Evolutionary conservation across 2,888 invertebrate genomes (phyloP).

Genomic region (Hyalella azteca): DNA sequence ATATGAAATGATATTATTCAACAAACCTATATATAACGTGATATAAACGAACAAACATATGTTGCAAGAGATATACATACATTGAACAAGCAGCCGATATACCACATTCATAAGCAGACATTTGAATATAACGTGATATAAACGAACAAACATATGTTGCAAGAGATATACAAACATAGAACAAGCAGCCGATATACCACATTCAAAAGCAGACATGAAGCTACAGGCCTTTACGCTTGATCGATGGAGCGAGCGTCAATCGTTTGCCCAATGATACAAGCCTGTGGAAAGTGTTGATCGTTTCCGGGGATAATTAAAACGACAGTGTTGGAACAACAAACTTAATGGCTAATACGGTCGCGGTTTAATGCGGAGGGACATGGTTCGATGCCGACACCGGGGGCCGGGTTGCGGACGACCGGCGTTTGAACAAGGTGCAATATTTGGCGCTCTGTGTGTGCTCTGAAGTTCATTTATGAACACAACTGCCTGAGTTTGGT

Average conservation of each 20-base stretch:
- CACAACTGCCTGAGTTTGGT: no score
- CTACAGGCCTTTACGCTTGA: slow-evolving; percentile 31
- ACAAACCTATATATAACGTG: no score
- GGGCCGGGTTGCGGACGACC: background rate
- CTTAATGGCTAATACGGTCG: slow-evolving; percentile 33
- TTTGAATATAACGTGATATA: no score
- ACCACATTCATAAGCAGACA: no score
- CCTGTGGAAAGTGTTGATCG: slow-evolving; percentile 36
- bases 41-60: no score
- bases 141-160: background rate
- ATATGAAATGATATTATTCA: no score
- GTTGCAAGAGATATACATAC: no score
- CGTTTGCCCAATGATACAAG: slow-evolving; percentile 35
- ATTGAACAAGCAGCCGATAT: no score
- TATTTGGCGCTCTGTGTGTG: background rate
- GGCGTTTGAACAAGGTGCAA: background rate
- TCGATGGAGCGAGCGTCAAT: slow-evolving; percentile 30
- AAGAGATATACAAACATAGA: background rate
- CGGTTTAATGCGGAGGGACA: slow-evolving; percentile 19
- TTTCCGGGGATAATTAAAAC: slow-evolving; percentile 37
- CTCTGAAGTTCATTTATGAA: no score
- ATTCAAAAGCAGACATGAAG: slow-evolving; percentile 32
- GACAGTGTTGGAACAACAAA: slow-evolving; percentile 36
- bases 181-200: background rate
- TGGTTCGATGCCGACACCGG: background rate